Evolutionary conservation across 2,113 vertebrate species (phyloP), one percentile per base, ranked within the genome.

Genomic region (Struthidea cinerea): DNA sequence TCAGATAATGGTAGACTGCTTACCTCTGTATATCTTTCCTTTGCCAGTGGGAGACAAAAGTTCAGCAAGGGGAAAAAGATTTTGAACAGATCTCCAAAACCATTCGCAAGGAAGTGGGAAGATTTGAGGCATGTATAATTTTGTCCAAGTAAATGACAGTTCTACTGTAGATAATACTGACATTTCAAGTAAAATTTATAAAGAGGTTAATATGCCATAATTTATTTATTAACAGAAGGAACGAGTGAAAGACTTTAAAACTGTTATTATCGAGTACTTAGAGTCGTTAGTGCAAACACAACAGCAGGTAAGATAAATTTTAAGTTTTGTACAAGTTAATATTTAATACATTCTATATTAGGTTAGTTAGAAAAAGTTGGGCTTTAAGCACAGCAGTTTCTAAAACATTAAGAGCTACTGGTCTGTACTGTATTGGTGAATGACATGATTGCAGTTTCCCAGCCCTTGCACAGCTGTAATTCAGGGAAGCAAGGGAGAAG

Each of bases 11-110:
- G 4, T 71, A 30, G 37, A 41, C 18, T 63, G 75, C 78, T 96
- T 90, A 92, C 8, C 19, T 97, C 33, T 96, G 17, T 59, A 13
- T 96, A 37, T 97, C 89, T 97, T 97, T 96, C 96, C 97, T 97
- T 98, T 96, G 96, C 89, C 97, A 99, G 99, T 98, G 99, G 99
- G 99, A 99, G 96, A 98, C 97, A 33, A 99, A 99, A 97, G 99
- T 99, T 86, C 99, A 99, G 88, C 99, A 99, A 98, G 99, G 99
- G 41, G 99, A 99, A 93, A 98, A 98, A 97, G 99, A 99, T 97
- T 99, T 99, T 97, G 99, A 99, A 95, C 99, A 99, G 97, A 99
- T 99, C 95, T 99, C 99, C 90, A 99, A 99, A 98, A 99, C 98
- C 74, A 99, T 99, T 96, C 98, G 99, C 46, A 99, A 99, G 93